phyloP scores from a whole-genome alignment of 2,113 vertebrate species.

The Ramphastos sulfuratus region DNA sequence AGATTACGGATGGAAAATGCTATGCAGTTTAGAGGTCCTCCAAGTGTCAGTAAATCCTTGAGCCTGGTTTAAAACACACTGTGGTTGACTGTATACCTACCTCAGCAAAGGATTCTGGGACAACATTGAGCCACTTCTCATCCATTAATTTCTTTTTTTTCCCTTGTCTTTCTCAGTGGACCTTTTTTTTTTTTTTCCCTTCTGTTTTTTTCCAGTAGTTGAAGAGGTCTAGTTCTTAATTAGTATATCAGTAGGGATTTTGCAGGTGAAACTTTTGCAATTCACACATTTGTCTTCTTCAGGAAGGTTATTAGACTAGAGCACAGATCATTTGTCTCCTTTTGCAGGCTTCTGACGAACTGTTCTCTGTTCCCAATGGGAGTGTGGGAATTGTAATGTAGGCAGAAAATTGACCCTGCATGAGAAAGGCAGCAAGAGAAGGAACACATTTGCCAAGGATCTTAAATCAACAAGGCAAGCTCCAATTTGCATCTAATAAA shows the following conservation, averaged over 20 bases:
- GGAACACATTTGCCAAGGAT: neutral
- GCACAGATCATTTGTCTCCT: slow-evolving; percentile 62
- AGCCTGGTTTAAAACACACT: neutral
- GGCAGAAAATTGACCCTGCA: slow-evolving; percentile 27
- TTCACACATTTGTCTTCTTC: slow-evolving; percentile 62
- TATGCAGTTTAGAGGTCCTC: neutral
- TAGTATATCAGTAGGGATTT: slow-evolving; percentile 56
- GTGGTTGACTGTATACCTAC: neutral
- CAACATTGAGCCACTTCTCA: neutral
- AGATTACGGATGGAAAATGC: neutral
- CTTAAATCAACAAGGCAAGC: neutral
- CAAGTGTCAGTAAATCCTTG: neutral
- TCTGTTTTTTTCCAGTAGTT: neutral
- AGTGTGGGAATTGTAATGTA: slow-evolving; percentile 27
- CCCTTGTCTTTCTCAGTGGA: neutral
- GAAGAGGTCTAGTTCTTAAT: slow-evolving; percentile 45
- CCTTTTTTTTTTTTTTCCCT: neutral
- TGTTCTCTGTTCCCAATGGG: neutral
- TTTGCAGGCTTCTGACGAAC: slow-evolving; percentile 40
- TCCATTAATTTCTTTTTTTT: neutral
- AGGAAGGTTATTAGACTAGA: slow-evolving; percentile 58
- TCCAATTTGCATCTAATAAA: neutral
- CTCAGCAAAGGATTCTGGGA: neutral
- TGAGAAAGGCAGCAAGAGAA: neutral
- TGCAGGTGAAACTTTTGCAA: slow-evolving; percentile 61